Base-by-base conservation (phyloP, 1,140 invertebrate genomes). In the Eciton burchellii region DNA sequence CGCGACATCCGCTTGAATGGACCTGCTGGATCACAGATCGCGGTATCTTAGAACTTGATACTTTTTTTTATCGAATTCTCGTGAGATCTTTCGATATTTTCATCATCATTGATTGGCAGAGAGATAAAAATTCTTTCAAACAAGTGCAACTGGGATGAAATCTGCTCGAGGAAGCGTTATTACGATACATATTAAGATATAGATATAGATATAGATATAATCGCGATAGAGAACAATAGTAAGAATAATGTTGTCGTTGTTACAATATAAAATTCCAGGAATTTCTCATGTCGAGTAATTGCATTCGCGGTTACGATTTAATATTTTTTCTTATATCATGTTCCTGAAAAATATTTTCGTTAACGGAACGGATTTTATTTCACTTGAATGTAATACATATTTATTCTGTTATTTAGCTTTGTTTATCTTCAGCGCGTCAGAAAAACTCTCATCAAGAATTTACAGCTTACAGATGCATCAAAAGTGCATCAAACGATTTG, bases 11-110 rank as follows among this genome's bases (percentile, higher is more conserved):
- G 9, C 54, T 79, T 19, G 45, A 66, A 0, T 24, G 43, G 24
- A 45, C 29, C 11, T 24, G 12, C 11, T 43, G 29, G 60, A 19
- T 52, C 60, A 66, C 16, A 54, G 21, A 0, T 57, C 26, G 41
- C 12, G 19, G 16, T 57, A 59, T 47, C 68, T 84, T 71, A 81
- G 19, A 5, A 24, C 16, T 73, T 9, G 71, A 68, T 45, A 49
- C 47, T 68, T 29, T 41, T 14, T n/a, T 14, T n/a, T 14, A 14
- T 68, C 26, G 54, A 82, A 72, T 57, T 5, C 12, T 54, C 11
- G 16, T 16, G n/a, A 57, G 14, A 3, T 14, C 11, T 63, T 56
- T 21, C 45, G 16, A 47, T 47, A 79, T 41, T 26, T 77, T 47
- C 3, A 35, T 41, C 43, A 6, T 35, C 35, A 6, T n/a, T 1